Percentiles rank a stretch among this genome's conserved stretches.
Evolutionary conservation across 2,888 invertebrate genomes (phyloP).

Genomic region (Cephonodes hylas): DNA sequence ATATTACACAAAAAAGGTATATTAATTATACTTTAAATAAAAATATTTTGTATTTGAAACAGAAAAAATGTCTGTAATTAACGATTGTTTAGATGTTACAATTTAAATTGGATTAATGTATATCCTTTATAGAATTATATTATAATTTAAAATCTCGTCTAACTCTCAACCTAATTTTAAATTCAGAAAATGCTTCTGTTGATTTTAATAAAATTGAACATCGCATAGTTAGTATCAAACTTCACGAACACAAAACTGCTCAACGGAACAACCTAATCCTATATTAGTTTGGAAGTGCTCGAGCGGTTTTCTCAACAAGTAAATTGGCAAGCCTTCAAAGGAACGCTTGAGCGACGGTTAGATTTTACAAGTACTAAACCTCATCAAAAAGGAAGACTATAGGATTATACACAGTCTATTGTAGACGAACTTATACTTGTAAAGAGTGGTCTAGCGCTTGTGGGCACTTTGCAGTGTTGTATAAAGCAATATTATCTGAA

Average conservation of each 20-base stretch:
- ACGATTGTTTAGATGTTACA: no score
- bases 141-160: no score
- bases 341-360: background rate
- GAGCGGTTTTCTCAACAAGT: conserved; percentile 3
- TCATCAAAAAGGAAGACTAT: background rate
- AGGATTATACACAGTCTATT: background rate
- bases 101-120: no score
- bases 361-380: background rate
- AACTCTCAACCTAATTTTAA: no score
- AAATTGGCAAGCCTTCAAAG: conserved; percentile 5
- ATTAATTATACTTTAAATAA: no score
- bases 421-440: background rate
- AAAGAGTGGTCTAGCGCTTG: background rate
- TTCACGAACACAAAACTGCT: background rate
- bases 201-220: background rate
- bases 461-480: background rate
- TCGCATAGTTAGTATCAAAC: background rate
- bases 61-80: no score
- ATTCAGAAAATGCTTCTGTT: no score
- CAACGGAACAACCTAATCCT: background rate
- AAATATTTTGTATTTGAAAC: no score
- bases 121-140: no score
- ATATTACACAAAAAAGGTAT: no score
- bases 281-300: conserved; percentile 11
- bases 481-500: no score